Evolutionary conservation across 2,113 vertebrate genomes (phyloP).

Genomic region (Ursus arctos): DNA sequence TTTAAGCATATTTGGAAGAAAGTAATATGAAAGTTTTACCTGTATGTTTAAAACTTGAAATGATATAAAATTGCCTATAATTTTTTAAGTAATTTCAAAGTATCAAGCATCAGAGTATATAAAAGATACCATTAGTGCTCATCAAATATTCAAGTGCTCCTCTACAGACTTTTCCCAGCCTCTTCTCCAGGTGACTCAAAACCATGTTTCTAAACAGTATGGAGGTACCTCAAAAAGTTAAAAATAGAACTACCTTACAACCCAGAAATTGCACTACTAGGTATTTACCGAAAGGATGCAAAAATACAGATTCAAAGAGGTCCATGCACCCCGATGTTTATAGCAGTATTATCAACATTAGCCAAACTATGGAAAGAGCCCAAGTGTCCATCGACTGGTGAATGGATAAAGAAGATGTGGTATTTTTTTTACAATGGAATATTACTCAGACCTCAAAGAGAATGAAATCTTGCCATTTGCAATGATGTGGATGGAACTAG

Average conservation of each 20-base stretch:
- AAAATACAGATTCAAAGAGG: neutral
- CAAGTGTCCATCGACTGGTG: neutral
- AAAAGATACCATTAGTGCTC: neutral
- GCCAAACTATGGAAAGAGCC: neutral
- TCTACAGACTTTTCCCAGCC: neutral
- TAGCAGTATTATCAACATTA: neutral
- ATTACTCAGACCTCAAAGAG: neutral
- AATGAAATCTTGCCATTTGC: neutral
- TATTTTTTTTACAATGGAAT: neutral
- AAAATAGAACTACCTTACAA: neutral
- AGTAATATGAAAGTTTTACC: slow-evolving; percentile 13
- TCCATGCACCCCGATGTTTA: neutral
- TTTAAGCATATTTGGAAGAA: slow-evolving; percentile 41
- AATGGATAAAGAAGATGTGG: neutral
- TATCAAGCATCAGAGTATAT: neutral
- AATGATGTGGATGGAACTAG: neutral
- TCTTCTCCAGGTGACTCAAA: neutral
- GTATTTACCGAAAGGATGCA: neutral
- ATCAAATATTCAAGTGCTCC: neutral
- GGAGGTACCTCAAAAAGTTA: neutral
- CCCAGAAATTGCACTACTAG: neutral
- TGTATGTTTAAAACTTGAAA: slow-evolving; percentile 51
- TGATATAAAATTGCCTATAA: neutral
- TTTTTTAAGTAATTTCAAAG: slow-evolving; percentile 53
- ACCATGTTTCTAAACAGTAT: neutral